Evolutionary conservation across 2,113 vertebrate genomes (phyloP).

Genomic region (Australoheros scitulus): DNA sequence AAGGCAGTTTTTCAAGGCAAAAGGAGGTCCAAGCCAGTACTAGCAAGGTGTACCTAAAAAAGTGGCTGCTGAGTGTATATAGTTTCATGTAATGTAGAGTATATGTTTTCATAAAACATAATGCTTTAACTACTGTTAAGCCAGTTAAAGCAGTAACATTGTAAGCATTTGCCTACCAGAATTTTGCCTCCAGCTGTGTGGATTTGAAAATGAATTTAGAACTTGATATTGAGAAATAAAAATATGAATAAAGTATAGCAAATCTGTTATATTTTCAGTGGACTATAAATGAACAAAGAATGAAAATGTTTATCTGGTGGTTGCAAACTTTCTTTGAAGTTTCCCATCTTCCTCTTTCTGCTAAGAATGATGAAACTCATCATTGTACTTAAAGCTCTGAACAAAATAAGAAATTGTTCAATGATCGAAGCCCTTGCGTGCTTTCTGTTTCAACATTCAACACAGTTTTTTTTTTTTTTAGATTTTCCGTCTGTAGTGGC

Average conservation of each 20-base stretch:
- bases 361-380: neutral
- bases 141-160: neutral
- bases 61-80: neutral
- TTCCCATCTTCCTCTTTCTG: neutral
- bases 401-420: neutral
- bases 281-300: neutral
- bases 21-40: neutral
- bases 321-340: neutral
- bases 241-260: neutral
- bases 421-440: neutral
- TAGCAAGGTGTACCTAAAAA: neutral
- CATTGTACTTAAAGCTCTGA: neutral
- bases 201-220: neutral
- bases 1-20: neutral
- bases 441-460: neutral
- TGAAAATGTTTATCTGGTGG: neutral
- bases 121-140: neutral
- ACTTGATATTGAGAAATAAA: neutral
- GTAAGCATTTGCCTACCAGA: neutral
- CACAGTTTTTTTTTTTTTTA: neutral
- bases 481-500: neutral
- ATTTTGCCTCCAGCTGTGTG: neutral
- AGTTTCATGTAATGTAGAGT: neutral
- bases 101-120: neutral
- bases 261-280: neutral